Evolutionary conservation across 2,888 invertebrate species (phyloP).

Genomic region (Drosophila mimica): DNA sequence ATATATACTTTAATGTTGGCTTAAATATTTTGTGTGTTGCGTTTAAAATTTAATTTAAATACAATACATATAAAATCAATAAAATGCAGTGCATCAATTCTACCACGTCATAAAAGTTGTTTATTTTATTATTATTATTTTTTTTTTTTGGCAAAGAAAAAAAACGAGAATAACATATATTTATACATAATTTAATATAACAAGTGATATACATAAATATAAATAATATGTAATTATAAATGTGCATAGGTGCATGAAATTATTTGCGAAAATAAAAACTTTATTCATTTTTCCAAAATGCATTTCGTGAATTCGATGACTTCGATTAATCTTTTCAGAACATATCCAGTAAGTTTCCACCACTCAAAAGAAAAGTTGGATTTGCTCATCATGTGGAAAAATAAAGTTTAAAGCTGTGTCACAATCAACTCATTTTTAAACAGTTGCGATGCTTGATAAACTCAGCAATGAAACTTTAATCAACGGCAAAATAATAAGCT

Average conservation of each 20-base stretch:
- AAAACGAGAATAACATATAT: slow-evolving; percentile 4
- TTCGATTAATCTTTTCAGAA: background rate
- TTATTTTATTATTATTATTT: slow-evolving; percentile 28
- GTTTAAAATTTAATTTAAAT: slow-evolving; percentile 76
- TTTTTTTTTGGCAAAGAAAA: slow-evolving; percentile 19
- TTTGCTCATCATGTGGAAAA: slow-evolving; percentile 6
- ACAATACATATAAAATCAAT: slow-evolving; percentile 58
- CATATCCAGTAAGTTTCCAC: slow-evolving; percentile 11
- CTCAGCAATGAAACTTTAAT: slow-evolving; percentile 65
- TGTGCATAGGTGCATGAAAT: slow-evolving; percentile 48
- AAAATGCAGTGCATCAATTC: slow-evolving; percentile 67
- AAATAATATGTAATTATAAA: slow-evolving; percentile 40
- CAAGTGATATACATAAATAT: slow-evolving; percentile 63
- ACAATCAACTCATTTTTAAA: slow-evolving; percentile 50
- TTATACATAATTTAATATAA: slow-evolving; percentile 43
- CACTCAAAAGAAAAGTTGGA: background rate
- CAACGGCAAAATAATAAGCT: slow-evolving; percentile 52
- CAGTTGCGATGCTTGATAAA: slow-evolving; percentile 33
- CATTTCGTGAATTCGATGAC: slow-evolving; percentile 27
- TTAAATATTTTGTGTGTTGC: slow-evolving; percentile 74
- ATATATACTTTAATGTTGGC: slow-evolving; percentile 70
- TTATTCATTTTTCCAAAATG: slow-evolving; percentile 62
- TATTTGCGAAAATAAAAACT: slow-evolving; percentile 60
- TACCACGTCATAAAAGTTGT: slow-evolving; percentile 61
- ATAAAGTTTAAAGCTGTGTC: slow-evolving; percentile 33